These are phyloP conservation scores for Eospalax fontanierii DNA, from an alignment of 2,797 vertebrate genomes.

Conservation along the genomic window DNA sequence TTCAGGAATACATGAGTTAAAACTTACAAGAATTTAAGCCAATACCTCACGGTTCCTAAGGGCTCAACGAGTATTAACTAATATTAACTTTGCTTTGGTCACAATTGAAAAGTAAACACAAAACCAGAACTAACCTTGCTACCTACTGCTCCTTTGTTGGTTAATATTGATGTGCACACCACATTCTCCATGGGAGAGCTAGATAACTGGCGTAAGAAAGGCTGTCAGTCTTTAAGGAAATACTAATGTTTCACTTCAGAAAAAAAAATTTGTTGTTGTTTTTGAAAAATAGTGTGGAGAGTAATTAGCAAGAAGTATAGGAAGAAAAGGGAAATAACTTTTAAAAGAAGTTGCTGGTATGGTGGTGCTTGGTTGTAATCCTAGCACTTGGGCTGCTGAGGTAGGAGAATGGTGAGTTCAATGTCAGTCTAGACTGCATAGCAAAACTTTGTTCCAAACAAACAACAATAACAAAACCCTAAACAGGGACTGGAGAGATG, in stretches of 20 bases:
- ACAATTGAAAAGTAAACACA: conserved; percentile 15
- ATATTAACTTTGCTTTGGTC: conserved; percentile 25
- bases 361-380: background rate
- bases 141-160: background rate
- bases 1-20: background rate
- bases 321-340: conserved; percentile 24
- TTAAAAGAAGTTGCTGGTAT: background rate
- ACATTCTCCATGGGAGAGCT: background rate
- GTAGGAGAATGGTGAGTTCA: background rate
- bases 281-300: conserved; percentile 28
- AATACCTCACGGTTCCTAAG: conserved; percentile 2
- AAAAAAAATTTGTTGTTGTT: background rate
- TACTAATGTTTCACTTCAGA: background rate
- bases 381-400: background rate
- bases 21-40: background rate
- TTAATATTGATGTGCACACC: background rate
- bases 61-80: background rate
- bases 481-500: too few relatives aligned
- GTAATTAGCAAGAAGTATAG: background rate
- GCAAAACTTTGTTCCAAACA: background rate
- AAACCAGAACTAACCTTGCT: conserved; percentile 12
- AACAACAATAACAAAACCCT: too few relatives aligned
- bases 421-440: background rate
- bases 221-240: conserved; percentile 50
- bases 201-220: background rate